Conservation (phyloP, 2,888 invertebrate species). For the Stegana nigrithorax region DNA sequence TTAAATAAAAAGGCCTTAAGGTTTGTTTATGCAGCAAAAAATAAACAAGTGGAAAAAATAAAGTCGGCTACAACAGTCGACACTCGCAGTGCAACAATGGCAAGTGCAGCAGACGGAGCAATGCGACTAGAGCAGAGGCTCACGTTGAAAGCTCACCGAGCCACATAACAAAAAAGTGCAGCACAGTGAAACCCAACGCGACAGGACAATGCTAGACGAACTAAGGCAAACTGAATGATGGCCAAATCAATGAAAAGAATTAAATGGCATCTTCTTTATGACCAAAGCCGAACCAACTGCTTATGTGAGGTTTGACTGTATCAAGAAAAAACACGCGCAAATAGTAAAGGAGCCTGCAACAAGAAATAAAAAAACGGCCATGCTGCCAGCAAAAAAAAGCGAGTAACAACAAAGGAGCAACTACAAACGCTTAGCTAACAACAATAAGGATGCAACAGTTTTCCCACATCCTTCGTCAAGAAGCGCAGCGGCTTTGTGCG, state of each 20-base stretch:
- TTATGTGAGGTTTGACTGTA: neutral
- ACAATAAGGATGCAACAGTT: slow-evolving; percentile 15
- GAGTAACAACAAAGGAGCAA: neutral
- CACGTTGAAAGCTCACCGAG: too few relatives aligned
- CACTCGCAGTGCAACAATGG: neutral
- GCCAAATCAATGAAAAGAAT: neutral
- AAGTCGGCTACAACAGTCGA: slow-evolving; percentile 30
- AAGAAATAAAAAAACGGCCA: neutral
- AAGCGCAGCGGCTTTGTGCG: too few relatives aligned
- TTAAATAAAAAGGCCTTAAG: slow-evolving; percentile 53
- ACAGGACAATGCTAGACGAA: neutral
- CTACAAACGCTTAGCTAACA: too few relatives aligned
- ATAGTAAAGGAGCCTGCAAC: too few relatives aligned
- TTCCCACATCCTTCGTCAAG: too few relatives aligned
- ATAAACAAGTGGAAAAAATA: slow-evolving; percentile 33
- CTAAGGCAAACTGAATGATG: neutral
- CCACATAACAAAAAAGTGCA: too few relatives aligned
- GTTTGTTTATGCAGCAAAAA: slow-evolving; percentile 37
- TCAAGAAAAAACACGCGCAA: neutral
- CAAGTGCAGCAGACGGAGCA: neutral
- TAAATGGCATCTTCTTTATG: too few relatives aligned
- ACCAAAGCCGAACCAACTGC: too few relatives aligned
- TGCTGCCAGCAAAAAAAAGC: neutral
- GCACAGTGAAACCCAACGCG: too few relatives aligned
- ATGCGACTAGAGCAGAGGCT: too few relatives aligned